Conservation (phyloP, 2,797 vertebrate species). For the Bovichtus variegatus region DNA sequence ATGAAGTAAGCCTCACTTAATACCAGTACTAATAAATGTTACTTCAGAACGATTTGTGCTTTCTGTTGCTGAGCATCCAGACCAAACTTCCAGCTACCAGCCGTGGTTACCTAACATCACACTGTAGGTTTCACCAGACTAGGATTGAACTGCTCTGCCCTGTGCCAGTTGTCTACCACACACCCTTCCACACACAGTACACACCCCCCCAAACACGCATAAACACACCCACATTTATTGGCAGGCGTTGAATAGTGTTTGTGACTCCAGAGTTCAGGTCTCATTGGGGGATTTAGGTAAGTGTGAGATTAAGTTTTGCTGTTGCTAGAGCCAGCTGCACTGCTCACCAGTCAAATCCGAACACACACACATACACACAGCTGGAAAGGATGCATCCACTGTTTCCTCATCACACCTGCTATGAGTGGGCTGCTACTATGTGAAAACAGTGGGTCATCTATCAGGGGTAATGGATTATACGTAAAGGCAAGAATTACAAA, state of each 20-base stretch:
- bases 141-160: conserved; percentile 19
- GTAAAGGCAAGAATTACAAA: background rate
- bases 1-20: conserved; percentile 26
- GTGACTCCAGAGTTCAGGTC: conserved; percentile 46
- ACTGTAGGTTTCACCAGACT: conserved; percentile 32
- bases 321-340: conserved; percentile 57
- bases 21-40: background rate
- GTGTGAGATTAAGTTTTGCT: conserved; percentile 58
- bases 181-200: conserved; percentile 1
- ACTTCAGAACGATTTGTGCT: conserved; percentile 13
- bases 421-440: background rate
- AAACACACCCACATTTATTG: conserved; percentile 55
- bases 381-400: conserved; percentile 4
- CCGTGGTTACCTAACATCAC: conserved; percentile 12
- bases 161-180: conserved; percentile 25
- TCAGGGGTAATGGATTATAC: background rate
- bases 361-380: conserved; percentile 3
- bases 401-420: conserved; percentile 14
- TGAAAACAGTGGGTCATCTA: background rate
- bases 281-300: conserved; percentile 76
- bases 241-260: conserved; percentile 60
- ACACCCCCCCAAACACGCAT: conserved; percentile 36
- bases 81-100: conserved; percentile 5
- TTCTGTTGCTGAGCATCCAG: conserved; percentile 7
- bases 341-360: conserved; percentile 23